Percentiles rank a stretch among this genome's conserved stretches.
Evolutionary conservation across 2,797 vertebrate genomes (phyloP).

Genomic region (Sternarchorhynchus goeldii): DNA sequence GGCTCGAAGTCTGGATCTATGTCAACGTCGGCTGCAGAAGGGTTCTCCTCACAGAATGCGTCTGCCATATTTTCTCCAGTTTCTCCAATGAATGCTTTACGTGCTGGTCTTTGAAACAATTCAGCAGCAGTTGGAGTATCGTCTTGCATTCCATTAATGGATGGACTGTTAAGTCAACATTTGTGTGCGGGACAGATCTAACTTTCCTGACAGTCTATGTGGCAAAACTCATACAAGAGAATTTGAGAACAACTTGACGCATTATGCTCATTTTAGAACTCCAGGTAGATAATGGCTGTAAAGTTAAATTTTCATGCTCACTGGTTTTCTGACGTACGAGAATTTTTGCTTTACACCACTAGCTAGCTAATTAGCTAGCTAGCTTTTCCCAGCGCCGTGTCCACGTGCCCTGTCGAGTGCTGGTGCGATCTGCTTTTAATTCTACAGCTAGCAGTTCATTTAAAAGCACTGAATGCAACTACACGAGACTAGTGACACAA

Average conservation of each 20-base stretch:
- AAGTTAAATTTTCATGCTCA: no score
- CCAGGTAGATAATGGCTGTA: neutral
- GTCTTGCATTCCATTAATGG: conserved; percentile 77
- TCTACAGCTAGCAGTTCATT: neutral
- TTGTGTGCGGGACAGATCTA: conserved; percentile 24
- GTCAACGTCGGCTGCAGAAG: conserved; percentile 79
- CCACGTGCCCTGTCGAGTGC: conserved; percentile 18
- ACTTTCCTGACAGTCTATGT: neutral
- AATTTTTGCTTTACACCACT: no score
- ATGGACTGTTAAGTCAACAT: conserved; percentile 11
- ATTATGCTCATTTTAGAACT: conserved; percentile 11
- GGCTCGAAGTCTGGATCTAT: conserved; percentile 97
- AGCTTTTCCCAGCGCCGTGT: neutral
- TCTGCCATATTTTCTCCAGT: conserved; percentile 81
- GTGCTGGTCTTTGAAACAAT: conserved; percentile 58
- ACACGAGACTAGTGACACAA: neutral
- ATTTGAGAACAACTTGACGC: neutral
- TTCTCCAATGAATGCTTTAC: conserved; percentile 47
- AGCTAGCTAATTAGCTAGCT: no score
- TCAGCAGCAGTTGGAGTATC: conserved; percentile 55
- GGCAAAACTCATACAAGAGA: neutral
- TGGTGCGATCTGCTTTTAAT: neutral
- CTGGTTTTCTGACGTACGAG: no score
- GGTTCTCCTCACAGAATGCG: conserved; percentile 71
- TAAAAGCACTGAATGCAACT: neutral